phyloP scores from a whole-genome alignment of 2,113 vertebrate genomes.

The Pelvicachromis taeniatus region DNA sequence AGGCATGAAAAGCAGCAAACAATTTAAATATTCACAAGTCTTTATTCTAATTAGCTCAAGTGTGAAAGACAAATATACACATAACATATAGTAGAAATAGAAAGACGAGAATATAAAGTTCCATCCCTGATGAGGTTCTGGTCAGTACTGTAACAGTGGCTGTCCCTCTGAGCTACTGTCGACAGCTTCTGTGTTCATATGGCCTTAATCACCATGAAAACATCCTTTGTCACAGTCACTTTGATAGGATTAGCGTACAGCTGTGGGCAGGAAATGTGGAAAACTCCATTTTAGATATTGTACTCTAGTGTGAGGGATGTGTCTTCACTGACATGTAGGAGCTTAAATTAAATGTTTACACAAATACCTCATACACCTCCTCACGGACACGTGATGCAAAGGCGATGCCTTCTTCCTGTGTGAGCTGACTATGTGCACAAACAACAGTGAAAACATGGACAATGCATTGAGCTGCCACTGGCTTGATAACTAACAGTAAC shows the following conservation, averaged over 20 bases:
- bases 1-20: background rate
- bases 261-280: constrained; percentile 36
- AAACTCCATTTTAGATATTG: constrained; percentile 17
- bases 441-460: background rate
- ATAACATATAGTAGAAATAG: background rate
- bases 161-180: background rate
- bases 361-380: background rate
- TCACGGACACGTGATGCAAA: background rate
- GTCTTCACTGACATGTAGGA: constrained; percentile 10
- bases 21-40: background rate
- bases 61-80: background rate
- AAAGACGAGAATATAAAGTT: background rate
- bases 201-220: constrained; percentile 35
- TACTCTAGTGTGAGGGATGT: background rate
- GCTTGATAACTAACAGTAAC: constrained; percentile 13
- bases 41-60: background rate
- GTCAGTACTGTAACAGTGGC: background rate
- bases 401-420: background rate
- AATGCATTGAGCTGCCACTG: background rate
- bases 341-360: constrained; percentile 39
- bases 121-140: background rate
- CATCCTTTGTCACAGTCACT: constrained; percentile 32
- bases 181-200: background rate
- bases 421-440: background rate
- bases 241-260: constrained; percentile 46